These are phyloP conservation scores for Coregonus clupeaformis DNA, from an alignment of 2,113 vertebrate genomes.

Conservation along the genomic window DNA sequence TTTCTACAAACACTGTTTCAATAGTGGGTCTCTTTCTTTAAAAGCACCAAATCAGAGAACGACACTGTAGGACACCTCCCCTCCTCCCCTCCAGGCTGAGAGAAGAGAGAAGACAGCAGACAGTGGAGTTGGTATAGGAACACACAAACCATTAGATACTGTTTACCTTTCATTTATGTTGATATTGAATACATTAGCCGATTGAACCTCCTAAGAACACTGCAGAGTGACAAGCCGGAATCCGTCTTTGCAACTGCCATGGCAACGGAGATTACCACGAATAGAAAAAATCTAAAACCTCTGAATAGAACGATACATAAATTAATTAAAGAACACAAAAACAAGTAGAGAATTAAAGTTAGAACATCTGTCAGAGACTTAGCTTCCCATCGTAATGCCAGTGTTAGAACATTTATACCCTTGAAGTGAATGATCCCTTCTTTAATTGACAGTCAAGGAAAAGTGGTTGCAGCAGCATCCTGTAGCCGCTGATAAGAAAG, in stretches of 20 bases:
- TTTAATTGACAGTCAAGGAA: constrained; percentile 82
- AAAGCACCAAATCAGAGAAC: constrained; percentile 34
- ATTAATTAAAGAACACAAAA: constrained; percentile 79
- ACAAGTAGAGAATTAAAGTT: constrained; percentile 80
- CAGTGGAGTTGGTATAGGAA: not conserved
- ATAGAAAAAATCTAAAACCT: constrained; percentile 61
- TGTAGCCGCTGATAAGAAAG: constrained; percentile 73
- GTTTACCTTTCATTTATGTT: constrained; percentile 70
- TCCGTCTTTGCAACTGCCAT: constrained; percentile 65
- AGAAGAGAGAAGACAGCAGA: constrained; percentile 35
- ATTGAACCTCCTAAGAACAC: constrained; percentile 69
- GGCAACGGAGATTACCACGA: constrained; percentile 73
- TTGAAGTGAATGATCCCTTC: constrained; percentile 83
- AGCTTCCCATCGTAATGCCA: constrained; percentile 79
- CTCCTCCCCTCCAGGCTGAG: constrained; percentile 34
- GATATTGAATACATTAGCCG: constrained; percentile 73
- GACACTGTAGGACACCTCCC: constrained; percentile 6
- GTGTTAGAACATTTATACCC: constrained; percentile 83
- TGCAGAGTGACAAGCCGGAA: constrained; percentile 67
- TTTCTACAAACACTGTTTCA: constrained; percentile 35
- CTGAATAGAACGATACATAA: constrained; percentile 74
- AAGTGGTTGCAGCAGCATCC: constrained; percentile 71
- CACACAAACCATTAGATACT: constrained; percentile 55
- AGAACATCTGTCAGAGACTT: constrained; percentile 81
- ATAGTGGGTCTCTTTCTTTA: constrained; percentile 23